Base-by-base conservation (phyloP, 1,140 invertebrate species). In the Pseudomyrmex pallidus region DNA sequence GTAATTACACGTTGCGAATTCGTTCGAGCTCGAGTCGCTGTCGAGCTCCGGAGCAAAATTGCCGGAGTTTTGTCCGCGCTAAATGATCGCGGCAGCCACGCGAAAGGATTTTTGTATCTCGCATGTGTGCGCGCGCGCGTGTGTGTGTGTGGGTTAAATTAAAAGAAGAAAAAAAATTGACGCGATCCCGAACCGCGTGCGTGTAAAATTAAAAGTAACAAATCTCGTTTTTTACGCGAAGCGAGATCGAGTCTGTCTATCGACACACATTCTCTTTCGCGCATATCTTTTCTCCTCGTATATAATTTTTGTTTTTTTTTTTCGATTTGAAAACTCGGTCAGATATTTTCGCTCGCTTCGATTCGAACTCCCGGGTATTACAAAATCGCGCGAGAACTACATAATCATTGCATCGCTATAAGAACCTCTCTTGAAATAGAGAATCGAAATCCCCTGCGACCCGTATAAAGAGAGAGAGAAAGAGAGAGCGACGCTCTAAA, bases 201-300 rank as follows among this genome's bases (percentile, higher is more conserved):
- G 44, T 25, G 48, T 46, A 54, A 59, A 64, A 82, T 87, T 82
- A 62, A 72, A 54, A 68, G 64, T 52, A 66, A 22, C 12, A 52
- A 44, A 56, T 73, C 25, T 73, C 25, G 46, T 10, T 8, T 8
- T 0, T 12, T n/a, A n/a, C 13, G 46, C 17, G 7, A 63, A 12
- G 46, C 48, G 9, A n/a, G n/a, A 72, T 74, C 44, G 9, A 68
- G 3, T 0, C 57, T 35, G 83, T 86, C 74, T 61, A 7, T 35
- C 35, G 5, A 35, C 35, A 35, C 5, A 35, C 4, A 35, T 52
- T 72, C 50, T 20, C 20, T 35, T 3, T 2, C 22, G 8, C 1
- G n/a, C 35, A 35, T 35, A 35, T 35, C 35, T 35, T 35, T 7
- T 0, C 35, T 35, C 5, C 35, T 35, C 5, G 35, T 35, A 35